Conservation (phyloP, 2,797 vertebrate species). For the Tragopan temminckii region DNA sequence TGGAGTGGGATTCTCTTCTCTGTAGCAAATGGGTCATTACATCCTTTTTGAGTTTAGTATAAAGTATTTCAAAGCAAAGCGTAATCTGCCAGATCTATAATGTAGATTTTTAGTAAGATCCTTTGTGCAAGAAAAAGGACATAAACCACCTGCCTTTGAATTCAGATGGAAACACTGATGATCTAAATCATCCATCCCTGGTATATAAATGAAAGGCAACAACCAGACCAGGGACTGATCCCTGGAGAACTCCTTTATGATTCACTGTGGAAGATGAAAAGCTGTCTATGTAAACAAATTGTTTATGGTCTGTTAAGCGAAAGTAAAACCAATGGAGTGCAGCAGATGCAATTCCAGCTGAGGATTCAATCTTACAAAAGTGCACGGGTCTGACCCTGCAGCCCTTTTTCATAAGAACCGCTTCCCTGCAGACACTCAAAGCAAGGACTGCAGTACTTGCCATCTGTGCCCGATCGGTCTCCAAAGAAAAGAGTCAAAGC, state of each 20-base stretch:
- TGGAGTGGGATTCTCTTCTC: neutral
- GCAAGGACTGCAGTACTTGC: neutral
- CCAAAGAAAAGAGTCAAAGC: neutral
- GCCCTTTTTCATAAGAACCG: neutral
- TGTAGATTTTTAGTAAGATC: constrained; percentile 15
- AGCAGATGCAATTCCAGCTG: constrained; percentile 53
- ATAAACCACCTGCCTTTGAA: constrained; percentile 55
- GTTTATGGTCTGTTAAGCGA: constrained; percentile 69
- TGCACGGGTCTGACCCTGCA: neutral
- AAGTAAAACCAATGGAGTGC: constrained; percentile 54
- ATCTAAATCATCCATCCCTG: constrained; percentile 52
- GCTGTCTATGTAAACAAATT: constrained; percentile 73
- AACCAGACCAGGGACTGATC: constrained; percentile 48
- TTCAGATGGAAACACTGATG: constrained; percentile 18
- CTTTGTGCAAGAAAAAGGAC: constrained; percentile 3
- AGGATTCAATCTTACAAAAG: constrained; percentile 39
- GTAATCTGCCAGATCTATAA: constrained; percentile 17
- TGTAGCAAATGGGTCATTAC: neutral
- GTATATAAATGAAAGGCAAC: constrained; percentile 48
- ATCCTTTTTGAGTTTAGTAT: neutral
- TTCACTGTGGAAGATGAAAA: constrained; percentile 60
- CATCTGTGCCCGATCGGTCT: neutral
- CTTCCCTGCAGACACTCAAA: neutral
- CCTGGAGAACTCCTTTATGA: constrained; percentile 31
- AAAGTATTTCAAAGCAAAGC: neutral